Evolutionary conservation across 2,113 vertebrate genomes (phyloP).

Genomic region (Myiozetetes cayanensis): DNA sequence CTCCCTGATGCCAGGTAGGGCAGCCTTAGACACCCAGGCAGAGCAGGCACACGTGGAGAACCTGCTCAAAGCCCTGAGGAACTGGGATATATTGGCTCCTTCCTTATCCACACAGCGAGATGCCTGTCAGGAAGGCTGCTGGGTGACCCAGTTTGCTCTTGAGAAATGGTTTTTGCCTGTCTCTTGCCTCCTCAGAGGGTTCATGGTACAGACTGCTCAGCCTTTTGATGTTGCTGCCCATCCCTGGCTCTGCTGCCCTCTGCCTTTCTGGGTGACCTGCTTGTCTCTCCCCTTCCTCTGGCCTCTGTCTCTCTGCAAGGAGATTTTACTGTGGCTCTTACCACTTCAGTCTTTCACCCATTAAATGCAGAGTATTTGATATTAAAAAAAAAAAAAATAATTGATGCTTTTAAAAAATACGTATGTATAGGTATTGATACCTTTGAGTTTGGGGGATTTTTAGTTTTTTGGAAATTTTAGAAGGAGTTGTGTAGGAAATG

Average conservation of each 20-base stretch:
- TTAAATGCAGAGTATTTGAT: neutral
- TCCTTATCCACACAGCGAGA: neutral
- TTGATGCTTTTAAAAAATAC: neutral
- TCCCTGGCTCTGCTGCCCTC: neutral
- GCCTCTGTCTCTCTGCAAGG: neutral
- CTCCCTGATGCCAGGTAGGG: neutral
- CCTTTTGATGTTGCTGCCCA: neutral
- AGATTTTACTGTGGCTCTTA: neutral
- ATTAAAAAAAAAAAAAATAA: neutral
- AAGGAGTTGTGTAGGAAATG: no score
- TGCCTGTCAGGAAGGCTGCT: neutral
- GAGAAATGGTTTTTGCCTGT: neutral
- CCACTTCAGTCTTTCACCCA: neutral
- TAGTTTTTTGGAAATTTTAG: no score
- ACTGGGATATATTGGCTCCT: neutral
- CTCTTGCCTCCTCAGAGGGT: neutral
- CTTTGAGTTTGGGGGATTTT: no score
- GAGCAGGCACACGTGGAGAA: fast-evolving
- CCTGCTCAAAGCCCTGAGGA: neutral
- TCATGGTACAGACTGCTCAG: fast-evolving
- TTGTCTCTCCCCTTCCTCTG: neutral
- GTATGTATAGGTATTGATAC: neutral
- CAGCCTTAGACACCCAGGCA: neutral
- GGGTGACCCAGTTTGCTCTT: fast-evolving
- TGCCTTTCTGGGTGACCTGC: neutral